Conservation (phyloP, 2,888 invertebrate genomes). For the Baronia brevicornis region DNA sequence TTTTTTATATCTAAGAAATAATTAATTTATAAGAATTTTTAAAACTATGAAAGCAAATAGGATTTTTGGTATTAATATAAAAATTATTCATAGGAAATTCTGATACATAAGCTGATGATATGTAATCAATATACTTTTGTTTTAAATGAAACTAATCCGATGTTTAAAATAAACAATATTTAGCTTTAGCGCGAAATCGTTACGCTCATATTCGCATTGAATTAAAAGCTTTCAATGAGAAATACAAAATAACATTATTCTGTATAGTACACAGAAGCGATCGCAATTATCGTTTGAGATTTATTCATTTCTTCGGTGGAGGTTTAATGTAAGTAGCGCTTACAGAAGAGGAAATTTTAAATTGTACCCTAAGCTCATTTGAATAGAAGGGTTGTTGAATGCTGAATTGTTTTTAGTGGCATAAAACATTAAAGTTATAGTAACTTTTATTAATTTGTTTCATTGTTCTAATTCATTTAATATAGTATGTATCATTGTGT, state of each 20-base stretch:
- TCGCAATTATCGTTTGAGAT: constrained; percentile 7
- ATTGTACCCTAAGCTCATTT: constrained; percentile 16
- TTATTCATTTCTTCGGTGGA: constrained; percentile 18
- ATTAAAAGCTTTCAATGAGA: constrained; percentile 9
- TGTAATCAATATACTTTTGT: too few relatives aligned
- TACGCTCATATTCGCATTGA: constrained; percentile 1
- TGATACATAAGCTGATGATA: too few relatives aligned
- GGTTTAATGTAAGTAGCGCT: constrained; percentile 19
- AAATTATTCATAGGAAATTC: too few relatives aligned
- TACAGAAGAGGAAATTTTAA: constrained; percentile 12
- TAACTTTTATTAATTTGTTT: background rate
- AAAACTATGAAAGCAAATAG: too few relatives aligned
- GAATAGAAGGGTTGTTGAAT: constrained; percentile 9
- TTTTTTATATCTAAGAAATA: too few relatives aligned
- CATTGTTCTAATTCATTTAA: background rate
- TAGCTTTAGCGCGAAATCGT: too few relatives aligned
- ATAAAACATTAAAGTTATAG: background rate
- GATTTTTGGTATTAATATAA: too few relatives aligned
- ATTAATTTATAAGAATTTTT: too few relatives aligned
- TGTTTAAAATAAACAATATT: too few relatives aligned
- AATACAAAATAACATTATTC: constrained; percentile 8
- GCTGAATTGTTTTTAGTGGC: background rate
- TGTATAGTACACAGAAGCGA: too few relatives aligned
- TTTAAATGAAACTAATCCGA: too few relatives aligned
- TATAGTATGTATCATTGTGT: too few relatives aligned